Evolutionary conservation across 2,113 vertebrate species (phyloP).

Genomic region (Indicator maculatus): DNA sequence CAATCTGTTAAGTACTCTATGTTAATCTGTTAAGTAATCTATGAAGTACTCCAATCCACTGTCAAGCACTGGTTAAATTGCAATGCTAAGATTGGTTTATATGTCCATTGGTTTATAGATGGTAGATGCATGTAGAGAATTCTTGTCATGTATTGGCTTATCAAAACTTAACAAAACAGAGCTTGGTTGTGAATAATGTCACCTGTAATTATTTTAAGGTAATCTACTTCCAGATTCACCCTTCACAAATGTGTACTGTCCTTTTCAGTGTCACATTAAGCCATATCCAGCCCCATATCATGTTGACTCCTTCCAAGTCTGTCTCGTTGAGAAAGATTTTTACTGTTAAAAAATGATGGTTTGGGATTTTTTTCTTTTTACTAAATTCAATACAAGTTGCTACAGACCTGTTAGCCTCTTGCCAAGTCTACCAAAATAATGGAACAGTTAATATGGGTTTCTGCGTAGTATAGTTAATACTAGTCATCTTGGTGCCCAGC

Average conservation of each 20-base stretch:
- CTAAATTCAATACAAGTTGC: background rate
- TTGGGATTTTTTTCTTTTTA: background rate
- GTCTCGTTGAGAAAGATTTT: background rate
- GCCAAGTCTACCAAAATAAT: background rate
- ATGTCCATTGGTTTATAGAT: constrained; percentile 34
- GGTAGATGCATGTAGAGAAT: background rate
- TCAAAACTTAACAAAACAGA: constrained; percentile 41
- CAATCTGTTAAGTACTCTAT: no score
- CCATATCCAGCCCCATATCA: background rate
- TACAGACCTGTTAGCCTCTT: constrained; percentile 2
- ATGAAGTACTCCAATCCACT: background rate
- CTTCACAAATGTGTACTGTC: background rate
- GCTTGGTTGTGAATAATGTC: constrained; percentile 43
- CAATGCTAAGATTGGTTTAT: background rate
- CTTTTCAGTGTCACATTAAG: constrained; percentile 23
- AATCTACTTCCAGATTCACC: constrained; percentile 33
- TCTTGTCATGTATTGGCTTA: constrained; percentile 36
- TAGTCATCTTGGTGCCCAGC: background rate
- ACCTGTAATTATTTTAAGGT: constrained; percentile 37
- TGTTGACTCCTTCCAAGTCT: background rate
- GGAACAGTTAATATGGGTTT: constrained; percentile 38
- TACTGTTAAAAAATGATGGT: background rate
- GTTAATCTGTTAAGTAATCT: no score
- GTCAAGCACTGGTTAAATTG: constrained; percentile 34
- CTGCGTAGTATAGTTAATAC: constrained; percentile 24